phyloP scores from a whole-genome alignment of 1,140 invertebrate species.

The Batillaria attramentaria region DNA sequence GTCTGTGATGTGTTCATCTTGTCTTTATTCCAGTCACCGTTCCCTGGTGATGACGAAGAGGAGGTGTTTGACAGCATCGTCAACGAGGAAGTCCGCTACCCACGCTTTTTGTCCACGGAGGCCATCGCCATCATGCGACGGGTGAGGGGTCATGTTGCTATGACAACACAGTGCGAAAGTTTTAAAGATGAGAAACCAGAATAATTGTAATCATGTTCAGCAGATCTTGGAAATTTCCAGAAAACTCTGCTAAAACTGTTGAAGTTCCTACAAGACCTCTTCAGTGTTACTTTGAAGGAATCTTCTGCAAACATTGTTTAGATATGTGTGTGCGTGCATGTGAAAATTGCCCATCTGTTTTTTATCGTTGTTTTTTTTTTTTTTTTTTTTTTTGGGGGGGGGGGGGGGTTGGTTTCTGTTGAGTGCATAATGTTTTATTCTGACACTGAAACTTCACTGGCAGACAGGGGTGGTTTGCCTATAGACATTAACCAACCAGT shows the following conservation, averaged over 20 bases:
- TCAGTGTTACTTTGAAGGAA: not conserved
- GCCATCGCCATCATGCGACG: conserved; percentile 99
- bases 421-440: too few relatives aligned
- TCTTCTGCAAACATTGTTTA: not conserved
- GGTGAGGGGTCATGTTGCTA: conserved; percentile 75
- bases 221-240: not conserved
- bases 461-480: not conserved
- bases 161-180: not conserved
- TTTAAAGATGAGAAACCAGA: not conserved
- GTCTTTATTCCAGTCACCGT: conserved; percentile 84
- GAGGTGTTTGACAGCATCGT: conserved; percentile 99
- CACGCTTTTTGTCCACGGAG: conserved; percentile 96
- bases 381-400: too few relatives aligned
- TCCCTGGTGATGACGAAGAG: conserved; percentile 99
- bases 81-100: conserved; percentile 99
- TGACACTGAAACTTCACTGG: too few relatives aligned
- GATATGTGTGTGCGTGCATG: conserved; percentile 6
- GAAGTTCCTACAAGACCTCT: not conserved
- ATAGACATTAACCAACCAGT: not conserved
- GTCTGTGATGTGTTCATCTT: conserved; percentile 2
- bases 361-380: too few relatives aligned
- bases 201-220: not conserved
- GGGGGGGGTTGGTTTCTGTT: too few relatives aligned
- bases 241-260: not conserved
- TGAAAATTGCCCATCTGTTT: too few relatives aligned